Evolutionary conservation across 1,140 invertebrate species (phyloP), one percentile per base, ranked within the genome.

Genomic region (Trachymyrmex septentrionalis): DNA sequence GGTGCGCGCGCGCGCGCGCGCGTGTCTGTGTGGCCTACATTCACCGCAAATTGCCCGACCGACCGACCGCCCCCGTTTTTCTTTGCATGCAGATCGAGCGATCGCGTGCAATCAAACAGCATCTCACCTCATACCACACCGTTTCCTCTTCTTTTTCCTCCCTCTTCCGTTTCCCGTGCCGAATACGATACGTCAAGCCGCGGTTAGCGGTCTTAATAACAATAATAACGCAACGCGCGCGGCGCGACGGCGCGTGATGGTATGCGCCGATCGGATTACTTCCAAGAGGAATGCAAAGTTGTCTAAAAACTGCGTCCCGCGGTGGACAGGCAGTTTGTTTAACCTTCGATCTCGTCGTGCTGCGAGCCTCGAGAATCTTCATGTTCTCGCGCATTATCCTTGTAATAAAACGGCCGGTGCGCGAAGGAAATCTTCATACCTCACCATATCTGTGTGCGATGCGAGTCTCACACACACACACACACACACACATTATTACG

Each of bases 41-140:
- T 89, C 85, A 48, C 67, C 66, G 61, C 85, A 90, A 90, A 90
- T 90, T 89, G 85, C 85, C 38, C 75, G 80, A 63, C 72, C 86
- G 78, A 84, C 71, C 81, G 77, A 66, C 63, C 67, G 73, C 87
- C 69, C 75, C 75, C 82, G 82, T 88, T 89, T 89, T 89, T 89
- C 88, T 76, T 69, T 55, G 30, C 38, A 80, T 88, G 57, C 59
- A 78, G 71, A 89, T 88, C 87, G 64, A 57, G 30, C 48, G 71
- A 50, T 69, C 44, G 66, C 66, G 16, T 19, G 59, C 66, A 53
- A 88, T 78, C 80, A 59, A 55, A 80, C 53, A 44, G 6, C 34
- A 12, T 69, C 50, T 76, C 53, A 21, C 14, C 53, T 21, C 12
- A 38, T 16, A n/a, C 19, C n/a, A 27, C 27, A 71, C 10, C 59